phyloP scores from a whole-genome alignment of 2,797 vertebrate species.

The Malacoraja senta region DNA sequence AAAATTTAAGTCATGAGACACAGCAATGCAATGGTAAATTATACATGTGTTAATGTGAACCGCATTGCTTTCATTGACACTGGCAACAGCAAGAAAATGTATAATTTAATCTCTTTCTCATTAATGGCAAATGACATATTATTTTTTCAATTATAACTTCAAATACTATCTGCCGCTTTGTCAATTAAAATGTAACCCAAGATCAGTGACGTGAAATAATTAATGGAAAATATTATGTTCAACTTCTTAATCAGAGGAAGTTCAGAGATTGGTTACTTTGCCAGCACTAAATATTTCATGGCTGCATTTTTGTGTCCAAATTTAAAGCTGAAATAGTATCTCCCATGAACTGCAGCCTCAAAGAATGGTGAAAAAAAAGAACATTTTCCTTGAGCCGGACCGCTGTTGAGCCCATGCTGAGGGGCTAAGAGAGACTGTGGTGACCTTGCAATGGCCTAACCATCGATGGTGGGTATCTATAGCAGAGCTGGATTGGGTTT shows the following conservation, averaged over 20 bases:
- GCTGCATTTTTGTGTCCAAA: background rate
- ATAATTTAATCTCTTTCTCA: background rate
- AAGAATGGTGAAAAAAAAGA: background rate
- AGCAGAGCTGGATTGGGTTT: slow-evolving; percentile 51
- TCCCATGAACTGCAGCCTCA: background rate
- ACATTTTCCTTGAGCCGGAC: background rate
- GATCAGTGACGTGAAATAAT: slow-evolving; percentile 7
- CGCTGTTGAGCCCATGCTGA: background rate
- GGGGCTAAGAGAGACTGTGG: background rate
- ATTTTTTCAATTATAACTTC: background rate
- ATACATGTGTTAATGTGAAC: background rate
- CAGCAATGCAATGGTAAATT: background rate
- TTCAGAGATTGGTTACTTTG: background rate
- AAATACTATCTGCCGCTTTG: background rate
- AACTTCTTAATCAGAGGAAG: background rate
- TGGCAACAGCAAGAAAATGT: background rate
- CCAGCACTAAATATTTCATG: background rate
- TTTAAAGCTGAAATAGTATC: slow-evolving; percentile 30
- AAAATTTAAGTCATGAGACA: no score
- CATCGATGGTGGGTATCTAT: slow-evolving; percentile 41
- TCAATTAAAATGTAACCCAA: background rate
- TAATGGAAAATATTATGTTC: background rate
- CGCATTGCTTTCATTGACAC: background rate
- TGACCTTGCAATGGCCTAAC: slow-evolving; percentile 43
- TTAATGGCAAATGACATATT: background rate